A percentile compares a stretch with the other conserved stretches of the same genome.
Evolutionary conservation across 1,140 invertebrate species (phyloP).

Genomic region (Pseudomyrmex pallidus): DNA sequence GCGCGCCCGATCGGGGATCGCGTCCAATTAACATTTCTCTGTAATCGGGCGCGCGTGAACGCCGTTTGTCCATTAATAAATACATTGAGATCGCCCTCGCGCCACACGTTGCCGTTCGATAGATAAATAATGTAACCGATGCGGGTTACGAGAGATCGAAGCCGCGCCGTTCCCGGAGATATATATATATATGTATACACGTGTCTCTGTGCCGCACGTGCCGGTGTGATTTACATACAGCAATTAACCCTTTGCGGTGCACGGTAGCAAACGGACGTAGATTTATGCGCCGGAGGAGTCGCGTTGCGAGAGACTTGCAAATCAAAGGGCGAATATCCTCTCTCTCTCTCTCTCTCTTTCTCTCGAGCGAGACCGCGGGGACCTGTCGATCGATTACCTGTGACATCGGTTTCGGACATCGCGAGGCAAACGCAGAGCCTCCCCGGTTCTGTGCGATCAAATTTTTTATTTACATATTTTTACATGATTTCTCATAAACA

Average conservation of each 20-base stretch:
- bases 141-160: slow-evolving; percentile 43
- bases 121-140: slow-evolving; percentile 59
- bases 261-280: slow-evolving; percentile 2
- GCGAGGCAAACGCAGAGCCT: neutral
- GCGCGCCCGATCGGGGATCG: neutral
- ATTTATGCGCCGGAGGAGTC: slow-evolving; percentile 42
- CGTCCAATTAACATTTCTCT: slow-evolving; percentile 53
- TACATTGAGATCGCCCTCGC: slow-evolving; percentile 16
- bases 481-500: neutral
- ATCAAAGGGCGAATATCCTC: slow-evolving; percentile 49
- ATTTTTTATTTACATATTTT: neutral
- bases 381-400: slow-evolving; percentile 20
- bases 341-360: neutral
- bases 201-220: neutral
- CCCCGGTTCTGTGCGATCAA: neutral
- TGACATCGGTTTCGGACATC: slow-evolving; percentile 34
- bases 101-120: slow-evolving; percentile 3
- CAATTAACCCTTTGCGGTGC: slow-evolving; percentile 56
- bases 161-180: neutral
- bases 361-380: neutral
- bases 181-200: slow-evolving; percentile 19
- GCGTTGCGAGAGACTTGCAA: slow-evolving; percentile 47
- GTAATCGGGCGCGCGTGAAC: slow-evolving; percentile 15
- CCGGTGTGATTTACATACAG: slow-evolving; percentile 53
- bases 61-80: slow-evolving; percentile 55